These are phyloP conservation scores for Dynastes hyllus DNA, from an alignment of 2,888 invertebrate species.

Conservation along the genomic window DNA sequence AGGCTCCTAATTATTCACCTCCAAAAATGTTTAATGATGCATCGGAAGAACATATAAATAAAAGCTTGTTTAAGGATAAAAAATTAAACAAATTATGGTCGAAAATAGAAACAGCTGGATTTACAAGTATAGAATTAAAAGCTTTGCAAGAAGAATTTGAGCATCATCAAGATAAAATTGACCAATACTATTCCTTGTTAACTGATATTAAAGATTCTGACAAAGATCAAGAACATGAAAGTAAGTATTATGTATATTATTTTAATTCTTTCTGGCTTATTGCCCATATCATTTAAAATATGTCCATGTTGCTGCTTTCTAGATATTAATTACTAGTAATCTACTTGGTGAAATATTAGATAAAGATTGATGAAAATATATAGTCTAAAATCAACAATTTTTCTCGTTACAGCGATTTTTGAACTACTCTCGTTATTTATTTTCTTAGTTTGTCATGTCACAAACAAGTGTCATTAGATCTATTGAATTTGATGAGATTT, in stretches of 20 bases:
- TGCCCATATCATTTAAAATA: no score
- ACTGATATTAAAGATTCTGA: conserved; percentile 79
- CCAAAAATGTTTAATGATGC: conserved; percentile 72
- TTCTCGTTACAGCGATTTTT: no score
- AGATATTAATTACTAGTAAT: no score
- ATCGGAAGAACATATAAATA: conserved; percentile 79
- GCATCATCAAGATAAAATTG: conserved; percentile 94
- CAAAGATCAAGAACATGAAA: conserved; percentile 76
- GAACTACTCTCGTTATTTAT: conserved; percentile 25
- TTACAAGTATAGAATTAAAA: conserved; percentile 86
- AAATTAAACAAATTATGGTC: conserved; percentile 92
- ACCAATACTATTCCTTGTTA: conserved; percentile 89
- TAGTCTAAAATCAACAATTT: no score
- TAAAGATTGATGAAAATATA: no score
- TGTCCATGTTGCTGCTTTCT: no score
- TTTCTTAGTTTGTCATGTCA: no score
- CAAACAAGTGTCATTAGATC: no score
- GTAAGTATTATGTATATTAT: conserved; percentile 70
- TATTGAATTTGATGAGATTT: no score
- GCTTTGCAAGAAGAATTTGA: conserved; percentile 90
- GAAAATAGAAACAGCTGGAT: conserved; percentile 91
- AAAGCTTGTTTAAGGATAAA: conserved; percentile 90
- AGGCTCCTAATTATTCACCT: conserved; percentile 69
- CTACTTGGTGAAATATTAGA: no score
- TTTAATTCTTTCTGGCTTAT: neutral